Evolutionary conservation across 2,797 vertebrate genomes (phyloP), one percentile per base, ranked within the genome.

Genomic region (Choloepus didactylus): DNA sequence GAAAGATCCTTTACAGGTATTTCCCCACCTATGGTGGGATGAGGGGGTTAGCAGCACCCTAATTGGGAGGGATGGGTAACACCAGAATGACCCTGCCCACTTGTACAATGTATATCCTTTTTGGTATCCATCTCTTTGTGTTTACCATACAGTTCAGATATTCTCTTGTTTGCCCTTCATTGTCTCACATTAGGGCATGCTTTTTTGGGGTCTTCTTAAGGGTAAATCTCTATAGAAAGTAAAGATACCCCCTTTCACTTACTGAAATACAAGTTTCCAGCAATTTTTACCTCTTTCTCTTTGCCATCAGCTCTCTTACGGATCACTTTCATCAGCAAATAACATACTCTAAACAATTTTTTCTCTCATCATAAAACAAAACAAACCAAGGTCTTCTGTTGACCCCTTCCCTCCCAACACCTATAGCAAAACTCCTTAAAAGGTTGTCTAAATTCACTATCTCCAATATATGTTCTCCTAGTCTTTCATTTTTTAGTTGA

Each of bases 321-420:
- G 15, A n/a, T 31, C 75, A 60, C 62, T 75, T 31, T 82, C 38
- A 86, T 44, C 9, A 69, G 51, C 31, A 80, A n/a, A 75, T 64
- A 91, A 79, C 16, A 86, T 4, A 44, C 60, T 84, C 79, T 25
- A 66, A 66, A 59, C 8, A 56, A 23, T 25, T 12, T 56, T 51
- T 73, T 41, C 70, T 83, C 59, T 6, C 3, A 12, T 56, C 75
- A 70, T 62, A 64, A 91, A 89, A 85, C 31, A 79, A 51, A 95
- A 80, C 11, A 49, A 82, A 85, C 49, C 25, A 83, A 72, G 83
- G 59, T 9, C 73, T 87, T 35, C 69, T 49, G 35, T 31, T 67
- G 31, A 38, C 19, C 31, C 29, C 5, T 31, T 8, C 56, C 76
- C 64, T 35, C 31, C 62, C 18, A 59, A 15, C 19, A 62, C 1